Evolutionary conservation across 2,888 invertebrate species (phyloP).

Genomic region (Drosophila setosimentum): DNA sequence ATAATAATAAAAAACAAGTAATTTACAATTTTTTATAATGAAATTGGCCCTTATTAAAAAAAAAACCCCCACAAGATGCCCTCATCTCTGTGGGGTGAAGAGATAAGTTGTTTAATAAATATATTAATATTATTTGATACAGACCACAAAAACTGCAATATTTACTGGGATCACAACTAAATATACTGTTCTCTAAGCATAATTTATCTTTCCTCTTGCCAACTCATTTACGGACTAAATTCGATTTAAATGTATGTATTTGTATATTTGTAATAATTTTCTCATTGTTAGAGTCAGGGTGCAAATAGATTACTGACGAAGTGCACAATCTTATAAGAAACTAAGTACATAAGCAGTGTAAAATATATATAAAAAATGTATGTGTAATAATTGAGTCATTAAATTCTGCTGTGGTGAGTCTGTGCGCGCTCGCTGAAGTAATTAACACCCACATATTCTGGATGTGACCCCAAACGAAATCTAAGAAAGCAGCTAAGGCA

Average conservation of each 20-base stretch:
- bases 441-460: constrained; percentile 2
- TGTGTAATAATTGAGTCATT: constrained; percentile 18
- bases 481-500: constrained; percentile 75
- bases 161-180: background rate
- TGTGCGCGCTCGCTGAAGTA: constrained; percentile 26
- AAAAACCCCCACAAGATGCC: too few relatives aligned
- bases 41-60: background rate
- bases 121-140: background rate
- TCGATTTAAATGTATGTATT: constrained; percentile 5
- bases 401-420: constrained; percentile 42
- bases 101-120: background rate
- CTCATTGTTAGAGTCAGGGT: constrained; percentile 11
- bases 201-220: background rate
- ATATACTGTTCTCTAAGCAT: background rate
- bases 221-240: background rate
- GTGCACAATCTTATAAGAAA: constrained; percentile 35
- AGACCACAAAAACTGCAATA: background rate
- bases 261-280: constrained; percentile 13
- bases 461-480: constrained; percentile 9
- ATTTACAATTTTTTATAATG: background rate
- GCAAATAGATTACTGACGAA: constrained; percentile 30
- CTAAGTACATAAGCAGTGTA: constrained; percentile 27
- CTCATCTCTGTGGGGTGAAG: background rate
- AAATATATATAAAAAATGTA: constrained; percentile 1
- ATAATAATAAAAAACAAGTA: background rate